Base-by-base conservation (phyloP, 2,113 vertebrate species). In the cattle (Bos taurus) region DNA sequence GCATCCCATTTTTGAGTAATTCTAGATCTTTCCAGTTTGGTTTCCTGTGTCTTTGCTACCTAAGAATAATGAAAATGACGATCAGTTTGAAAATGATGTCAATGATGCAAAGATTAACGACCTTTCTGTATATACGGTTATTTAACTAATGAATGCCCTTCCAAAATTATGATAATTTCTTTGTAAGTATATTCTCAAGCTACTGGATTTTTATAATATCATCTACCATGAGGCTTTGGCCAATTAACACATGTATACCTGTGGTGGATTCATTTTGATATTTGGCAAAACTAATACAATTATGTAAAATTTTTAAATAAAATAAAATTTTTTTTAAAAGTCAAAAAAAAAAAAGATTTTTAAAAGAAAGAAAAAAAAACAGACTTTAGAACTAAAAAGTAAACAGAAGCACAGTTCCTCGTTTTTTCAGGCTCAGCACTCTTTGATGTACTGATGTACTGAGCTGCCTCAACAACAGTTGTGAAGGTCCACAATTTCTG, bases 1-100 rank as follows among this genome's bases (percentile, higher is more conserved):
- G 10, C 17, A 43, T 26, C 43, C 28, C 15, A 1, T 85, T 28
- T 91, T 82, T 89, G 19, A 54, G 46, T 74, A 92, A 87, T 54
- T 7, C 4, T 92, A 1, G n/a, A 40, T 48, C 59, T 97, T 95
- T 78, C 40, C 77, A 50, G 71, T 43, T 86, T 57, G 48, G 16
- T 54, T 96, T 92, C 62, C 71, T 95, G 30, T 88, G 46, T 23
- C 82, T 83, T 67, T 43, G 52, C 16, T 74, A 57, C n/a, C 87
- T 54, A 96, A 92, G 74, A 96, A 93, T 82, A 95, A 88, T 30
- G 77, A 95, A 95, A 92, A 21, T 12, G 15, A 83, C 50, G 23
- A 13, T 82, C n/a, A 59, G 46, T 94, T 93, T 94, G 46, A 82
- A 97, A 95, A 94, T 92, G 16, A 56, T 12, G 67, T 88, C 48